Conservation (phyloP, 2,797 vertebrate genomes). For the Xenentodon cancila region DNA sequence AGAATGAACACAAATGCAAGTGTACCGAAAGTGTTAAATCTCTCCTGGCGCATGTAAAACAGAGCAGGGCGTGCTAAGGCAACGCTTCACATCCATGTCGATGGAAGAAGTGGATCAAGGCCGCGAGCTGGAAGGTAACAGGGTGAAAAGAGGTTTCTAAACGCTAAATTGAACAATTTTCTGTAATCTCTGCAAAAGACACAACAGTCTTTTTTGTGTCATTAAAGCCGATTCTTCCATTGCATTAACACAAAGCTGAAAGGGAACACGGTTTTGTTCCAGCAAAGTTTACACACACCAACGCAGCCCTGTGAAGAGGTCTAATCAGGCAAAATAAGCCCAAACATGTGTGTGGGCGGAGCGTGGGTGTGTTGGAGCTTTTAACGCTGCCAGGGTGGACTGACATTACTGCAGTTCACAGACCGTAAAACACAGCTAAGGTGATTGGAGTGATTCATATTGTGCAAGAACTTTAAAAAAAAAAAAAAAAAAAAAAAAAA, state of each 20-base stretch:
- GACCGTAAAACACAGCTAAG: background rate
- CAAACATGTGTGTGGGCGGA: conserved; percentile 21
- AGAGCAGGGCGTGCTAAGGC: too few species aligned
- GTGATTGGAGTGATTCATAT: background rate
- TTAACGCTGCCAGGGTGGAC: background rate
- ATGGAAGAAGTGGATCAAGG: background rate
- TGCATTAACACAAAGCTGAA: conserved; percentile 2
- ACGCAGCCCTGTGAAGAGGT: conserved; percentile 14
- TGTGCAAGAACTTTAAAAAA: background rate
- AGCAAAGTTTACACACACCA: conserved; percentile 6
- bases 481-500: too few species aligned
- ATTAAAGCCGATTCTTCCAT: background rate
- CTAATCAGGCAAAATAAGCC: conserved; percentile 14
- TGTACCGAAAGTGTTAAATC: too few species aligned
- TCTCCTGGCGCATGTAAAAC: too few species aligned
- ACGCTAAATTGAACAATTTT: conserved; percentile 13
- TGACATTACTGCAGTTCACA: background rate
- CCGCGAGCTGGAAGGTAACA: background rate
- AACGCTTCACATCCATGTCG: too few species aligned
- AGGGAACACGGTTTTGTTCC: background rate
- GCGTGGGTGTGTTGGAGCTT: conserved; percentile 1
- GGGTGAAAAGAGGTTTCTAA: background rate
- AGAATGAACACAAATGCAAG: background rate
- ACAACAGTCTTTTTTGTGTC: too few species aligned
- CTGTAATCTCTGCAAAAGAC: background rate